Base-by-base conservation (phyloP, 2,113 vertebrate species). In the Morone saxatilis region DNA sequence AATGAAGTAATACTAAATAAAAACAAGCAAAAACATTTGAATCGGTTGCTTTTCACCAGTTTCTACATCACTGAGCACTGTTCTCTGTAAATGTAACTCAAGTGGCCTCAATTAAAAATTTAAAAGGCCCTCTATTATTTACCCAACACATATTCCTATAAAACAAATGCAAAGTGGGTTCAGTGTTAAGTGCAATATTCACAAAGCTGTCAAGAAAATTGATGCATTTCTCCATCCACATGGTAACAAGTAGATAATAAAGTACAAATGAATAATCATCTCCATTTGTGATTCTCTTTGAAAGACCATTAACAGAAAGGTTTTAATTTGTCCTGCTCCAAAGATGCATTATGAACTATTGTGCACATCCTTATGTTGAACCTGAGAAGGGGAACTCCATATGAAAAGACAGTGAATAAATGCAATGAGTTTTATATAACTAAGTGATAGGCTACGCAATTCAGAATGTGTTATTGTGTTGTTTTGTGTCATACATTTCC, bases 221-320 rank as follows among this genome's bases (percentile, higher is more conserved):
- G 69, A 78, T 80, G 70, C 80, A 88, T 93, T 90, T 92, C 76
- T 81, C 73, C 83, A 81, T 94, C 91, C 87, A 79, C 85, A 88
- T 91, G 65, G 84, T 87, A 93, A 93, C 40, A 88, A 69, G 84
- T 67, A 91, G 78, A 92, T 86, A n/a, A 88, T 91, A 87, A 36
- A 59, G 92, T 53, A 91, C 51, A 90, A 93, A 87, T 89, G 88
- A 93, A 86, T 76, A 76, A 88, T 90, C 91, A 83, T 90, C 74
- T 79, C 76, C 47, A 90, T 86, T 72, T 88, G 82, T n/a, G 56
- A 65, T n/a, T 40, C 73, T 79, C 75, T 91, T 87, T 88, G 93
- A 92, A 92, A 61, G 76, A 78, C 86, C 93, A 83, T 94, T 94
- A 88, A 87, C 86, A 67, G 75, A 77, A 7, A 47, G 81, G 79